Percentiles rank a stretch among this genome's conserved stretches.
Conservation (phyloP, 2,797 vertebrate species). For the Hydrophis major region DNA sequence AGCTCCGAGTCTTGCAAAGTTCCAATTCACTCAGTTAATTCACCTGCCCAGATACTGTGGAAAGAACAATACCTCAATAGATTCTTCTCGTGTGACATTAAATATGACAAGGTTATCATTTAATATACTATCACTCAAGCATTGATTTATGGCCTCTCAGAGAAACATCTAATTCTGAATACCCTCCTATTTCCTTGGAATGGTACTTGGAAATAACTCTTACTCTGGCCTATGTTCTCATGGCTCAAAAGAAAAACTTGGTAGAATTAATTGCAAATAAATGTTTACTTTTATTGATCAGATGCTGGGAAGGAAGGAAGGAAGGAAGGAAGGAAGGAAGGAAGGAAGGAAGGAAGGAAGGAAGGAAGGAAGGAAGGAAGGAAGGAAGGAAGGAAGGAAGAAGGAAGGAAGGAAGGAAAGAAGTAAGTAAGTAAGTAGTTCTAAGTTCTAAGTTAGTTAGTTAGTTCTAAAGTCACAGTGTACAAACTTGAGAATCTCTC, state of each 20-base stretch:
- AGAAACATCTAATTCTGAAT: slow-evolving; percentile 25
- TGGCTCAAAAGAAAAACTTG: slow-evolving; percentile 21
- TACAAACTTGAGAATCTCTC: neutral
- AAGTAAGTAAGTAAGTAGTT: too few relatives aligned
- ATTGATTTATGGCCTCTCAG: slow-evolving; percentile 69
- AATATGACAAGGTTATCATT: slow-evolving; percentile 75
- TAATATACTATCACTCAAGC: slow-evolving; percentile 57
- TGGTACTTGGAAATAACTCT: slow-evolving; percentile 40
- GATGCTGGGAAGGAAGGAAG: neutral
- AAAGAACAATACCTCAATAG: slow-evolving; percentile 59
- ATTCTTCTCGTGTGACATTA: slow-evolving; percentile 72
- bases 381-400: neutral
- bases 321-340: neutral
- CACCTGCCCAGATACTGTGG: slow-evolving; percentile 44
- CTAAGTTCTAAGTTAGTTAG: too few relatives aligned
- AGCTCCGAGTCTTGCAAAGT: slow-evolving; percentile 33
- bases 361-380: neutral
- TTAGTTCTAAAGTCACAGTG: neutral
- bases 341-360: neutral
- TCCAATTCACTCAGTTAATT: slow-evolving; percentile 54
- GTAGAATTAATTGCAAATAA: slow-evolving; percentile 17
- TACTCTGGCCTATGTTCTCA: slow-evolving; percentile 20
- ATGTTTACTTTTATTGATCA: neutral
- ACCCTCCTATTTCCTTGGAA: slow-evolving; percentile 43
- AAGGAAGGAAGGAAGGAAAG: too few relatives aligned